phyloP scores from a whole-genome alignment of 2,888 invertebrate species.

The Marasmarcha lunaedactyla region DNA sequence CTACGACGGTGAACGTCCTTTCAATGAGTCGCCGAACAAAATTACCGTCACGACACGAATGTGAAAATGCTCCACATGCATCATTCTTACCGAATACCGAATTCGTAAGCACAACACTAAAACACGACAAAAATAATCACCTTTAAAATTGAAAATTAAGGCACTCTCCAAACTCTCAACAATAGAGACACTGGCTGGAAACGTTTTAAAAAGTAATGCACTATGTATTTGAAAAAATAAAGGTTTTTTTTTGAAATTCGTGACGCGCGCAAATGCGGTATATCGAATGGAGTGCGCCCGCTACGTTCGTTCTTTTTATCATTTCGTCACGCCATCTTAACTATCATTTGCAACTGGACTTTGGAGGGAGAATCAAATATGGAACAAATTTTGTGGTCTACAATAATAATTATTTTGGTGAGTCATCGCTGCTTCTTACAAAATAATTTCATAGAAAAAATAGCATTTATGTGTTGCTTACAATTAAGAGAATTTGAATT shows the following conservation, averaged over 20 bases:
- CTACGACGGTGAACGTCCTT: no score
- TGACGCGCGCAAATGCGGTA: slow-evolving; percentile 39
- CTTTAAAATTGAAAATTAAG: slow-evolving; percentile 58
- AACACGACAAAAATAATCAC: slow-evolving; percentile 35
- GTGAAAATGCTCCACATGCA: no score
- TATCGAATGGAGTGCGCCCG: slow-evolving; percentile 36
- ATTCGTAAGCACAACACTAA: slow-evolving; percentile 21
- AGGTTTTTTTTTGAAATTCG: slow-evolving; percentile 12
- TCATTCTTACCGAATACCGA: neutral
- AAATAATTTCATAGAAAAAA: no score
- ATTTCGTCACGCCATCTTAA: slow-evolving; percentile 54
- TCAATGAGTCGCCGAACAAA: no score
- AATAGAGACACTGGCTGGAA: slow-evolving; percentile 57
- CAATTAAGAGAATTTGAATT: no score
- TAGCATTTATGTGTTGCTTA: no score
- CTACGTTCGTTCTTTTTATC: slow-evolving; percentile 45
- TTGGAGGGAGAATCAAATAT: slow-evolving; percentile 11
- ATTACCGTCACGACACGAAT: no score
- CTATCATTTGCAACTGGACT: neutral
- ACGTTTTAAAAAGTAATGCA: slow-evolving; percentile 42
- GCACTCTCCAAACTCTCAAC: slow-evolving; percentile 64
- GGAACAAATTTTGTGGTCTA: slow-evolving; percentile 21
- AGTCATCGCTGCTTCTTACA: slow-evolving; percentile 1
- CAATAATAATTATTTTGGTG: slow-evolving; percentile 6
- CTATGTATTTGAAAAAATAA: slow-evolving; percentile 22